phyloP scores from a whole-genome alignment of 2,797 vertebrate genomes.

The Pseudomugil gertrudae region DNA sequence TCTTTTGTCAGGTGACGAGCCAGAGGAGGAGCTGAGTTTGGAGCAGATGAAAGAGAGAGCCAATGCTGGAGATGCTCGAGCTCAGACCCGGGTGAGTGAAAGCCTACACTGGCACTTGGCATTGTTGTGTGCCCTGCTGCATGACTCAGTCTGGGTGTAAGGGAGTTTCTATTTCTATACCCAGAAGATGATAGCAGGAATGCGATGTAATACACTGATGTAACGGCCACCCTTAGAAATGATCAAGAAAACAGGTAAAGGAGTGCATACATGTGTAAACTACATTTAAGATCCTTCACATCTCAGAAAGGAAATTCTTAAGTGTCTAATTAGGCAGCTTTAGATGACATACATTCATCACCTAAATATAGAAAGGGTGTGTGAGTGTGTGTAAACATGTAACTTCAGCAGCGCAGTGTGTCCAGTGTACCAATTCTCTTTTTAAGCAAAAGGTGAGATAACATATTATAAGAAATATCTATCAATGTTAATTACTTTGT shows the following conservation, averaged over 20 bases:
- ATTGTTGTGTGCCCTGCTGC: conserved; percentile 51
- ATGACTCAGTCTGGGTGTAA: conserved; percentile 39
- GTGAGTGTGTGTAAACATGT: conserved; percentile 3
- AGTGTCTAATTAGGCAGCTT: conserved; percentile 1
- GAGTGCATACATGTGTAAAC: background rate
- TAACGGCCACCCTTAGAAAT: conserved; percentile 28
- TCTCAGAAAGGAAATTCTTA: conserved; percentile 48
- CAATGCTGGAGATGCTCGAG: conserved; percentile 86
- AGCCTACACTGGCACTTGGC: conserved; percentile 37
- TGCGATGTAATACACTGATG: conserved; percentile 37
- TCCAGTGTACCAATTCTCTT: background rate
- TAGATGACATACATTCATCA: conserved; percentile 26
- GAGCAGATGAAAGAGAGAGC: conserved; percentile 87
- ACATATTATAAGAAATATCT: background rate
- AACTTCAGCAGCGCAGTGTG: background rate
- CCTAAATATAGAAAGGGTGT: background rate
- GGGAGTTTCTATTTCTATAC: conserved; percentile 58
- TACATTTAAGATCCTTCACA: conserved; percentile 1
- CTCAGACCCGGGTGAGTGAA: conserved; percentile 85
- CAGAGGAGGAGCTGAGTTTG: conserved; percentile 78
- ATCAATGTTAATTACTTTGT: background rate
- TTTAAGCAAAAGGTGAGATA: background rate
- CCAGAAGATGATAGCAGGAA: conserved; percentile 58
- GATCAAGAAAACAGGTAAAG: conserved; percentile 3
- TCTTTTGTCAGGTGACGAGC: conserved; percentile 65